phyloP scores from a whole-genome alignment of 2,797 vertebrate species.

The Alcedo quadribrachys region DNA sequence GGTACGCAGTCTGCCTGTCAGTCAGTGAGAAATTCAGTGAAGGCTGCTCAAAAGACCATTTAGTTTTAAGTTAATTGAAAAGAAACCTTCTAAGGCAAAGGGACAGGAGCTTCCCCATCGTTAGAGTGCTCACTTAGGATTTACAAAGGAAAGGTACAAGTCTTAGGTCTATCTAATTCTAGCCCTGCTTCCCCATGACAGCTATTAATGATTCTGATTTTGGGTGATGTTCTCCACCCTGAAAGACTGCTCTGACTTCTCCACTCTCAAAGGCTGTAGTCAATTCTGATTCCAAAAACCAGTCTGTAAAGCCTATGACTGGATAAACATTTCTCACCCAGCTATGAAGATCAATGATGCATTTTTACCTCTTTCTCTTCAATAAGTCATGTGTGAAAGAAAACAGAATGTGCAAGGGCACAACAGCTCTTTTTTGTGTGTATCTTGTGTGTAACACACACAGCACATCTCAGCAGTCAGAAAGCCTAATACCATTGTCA shows the following conservation, averaged over 20 bases:
- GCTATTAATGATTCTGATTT: background rate
- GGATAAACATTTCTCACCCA: background rate
- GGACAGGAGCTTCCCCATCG: background rate
- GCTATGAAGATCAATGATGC: background rate
- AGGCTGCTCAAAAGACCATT: background rate
- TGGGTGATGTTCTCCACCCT: background rate
- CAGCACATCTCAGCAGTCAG: background rate
- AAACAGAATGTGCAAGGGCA: background rate
- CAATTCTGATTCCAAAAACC: background rate
- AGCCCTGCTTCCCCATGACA: background rate
- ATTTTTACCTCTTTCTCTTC: background rate
- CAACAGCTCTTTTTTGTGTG: background rate
- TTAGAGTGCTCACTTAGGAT: background rate
- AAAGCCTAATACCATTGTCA: background rate
- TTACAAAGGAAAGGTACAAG: background rate
- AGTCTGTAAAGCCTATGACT: background rate
- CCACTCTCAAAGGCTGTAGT: background rate
- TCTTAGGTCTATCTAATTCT: background rate
- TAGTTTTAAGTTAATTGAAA: background rate
- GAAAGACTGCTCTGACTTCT: background rate
- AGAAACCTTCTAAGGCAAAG: background rate
- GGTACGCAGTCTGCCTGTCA: background rate
- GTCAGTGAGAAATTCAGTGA: background rate
- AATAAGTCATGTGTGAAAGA: background rate
- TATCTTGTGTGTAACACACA: background rate